Conservation (phyloP, 2,113 vertebrate species). For the Galemys pyrenaicus region DNA sequence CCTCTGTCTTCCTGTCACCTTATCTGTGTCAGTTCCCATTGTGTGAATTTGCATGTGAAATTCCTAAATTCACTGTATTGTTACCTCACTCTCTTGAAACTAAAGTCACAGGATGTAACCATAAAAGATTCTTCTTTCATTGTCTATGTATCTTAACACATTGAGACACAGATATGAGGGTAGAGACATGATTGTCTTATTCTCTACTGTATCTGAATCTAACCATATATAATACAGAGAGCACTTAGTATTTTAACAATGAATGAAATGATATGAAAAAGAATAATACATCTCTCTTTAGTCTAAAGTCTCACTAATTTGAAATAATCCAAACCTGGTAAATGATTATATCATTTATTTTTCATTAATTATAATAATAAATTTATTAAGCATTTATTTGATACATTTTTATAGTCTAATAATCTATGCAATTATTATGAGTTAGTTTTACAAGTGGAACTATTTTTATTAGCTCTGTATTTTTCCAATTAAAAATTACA, state of each 20-base stretch:
- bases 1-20: neutral
- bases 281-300: neutral
- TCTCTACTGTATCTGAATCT: neutral
- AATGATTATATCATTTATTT: neutral
- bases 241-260: neutral
- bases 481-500: neutral
- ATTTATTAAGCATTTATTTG: neutral
- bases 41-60: neutral
- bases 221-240: neutral
- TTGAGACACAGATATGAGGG: neutral
- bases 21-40: neutral
- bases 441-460: neutral
- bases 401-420: neutral
- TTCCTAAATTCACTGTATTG: neutral
- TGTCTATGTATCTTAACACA: neutral
- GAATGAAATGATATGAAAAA: neutral
- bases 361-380: neutral
- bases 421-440: neutral
- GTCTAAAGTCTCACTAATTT: neutral
- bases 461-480: neutral
- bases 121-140: neutral
- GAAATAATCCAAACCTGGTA: neutral
- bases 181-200: neutral
- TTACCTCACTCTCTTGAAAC: neutral
- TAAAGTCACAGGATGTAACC: neutral